A percentile compares a stretch with the other conserved stretches of the same genome.
phyloP scores from a whole-genome alignment of 2,797 vertebrate genomes.

The Rhyacichthys aspro region DNA sequence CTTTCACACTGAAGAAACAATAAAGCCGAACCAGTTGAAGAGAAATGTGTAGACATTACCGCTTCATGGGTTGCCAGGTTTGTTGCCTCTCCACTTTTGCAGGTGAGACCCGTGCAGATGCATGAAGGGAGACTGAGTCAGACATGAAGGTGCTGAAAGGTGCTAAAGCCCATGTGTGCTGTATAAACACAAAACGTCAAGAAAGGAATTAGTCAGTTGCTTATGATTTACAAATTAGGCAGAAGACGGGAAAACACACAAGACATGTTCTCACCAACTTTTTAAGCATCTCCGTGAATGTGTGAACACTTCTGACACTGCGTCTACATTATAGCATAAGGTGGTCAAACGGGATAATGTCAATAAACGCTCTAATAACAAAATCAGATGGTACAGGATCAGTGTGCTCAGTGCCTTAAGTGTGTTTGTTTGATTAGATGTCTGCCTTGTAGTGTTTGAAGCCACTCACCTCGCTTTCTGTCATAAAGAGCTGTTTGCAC shows the following conservation, averaged over 20 bases:
- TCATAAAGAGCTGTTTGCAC: conserved; percentile 84
- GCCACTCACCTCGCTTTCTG: conserved; percentile 74
- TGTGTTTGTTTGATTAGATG: conserved; percentile 77
- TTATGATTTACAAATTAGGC: conserved; percentile 52
- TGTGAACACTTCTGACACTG: not conserved
- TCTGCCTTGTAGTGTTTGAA: conserved; percentile 78
- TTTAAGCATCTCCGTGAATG: not conserved
- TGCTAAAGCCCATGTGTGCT: conserved; percentile 62
- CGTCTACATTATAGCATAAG: conserved; percentile 20
- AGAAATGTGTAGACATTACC: conserved; percentile 66
- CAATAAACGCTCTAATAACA: conserved; percentile 70
- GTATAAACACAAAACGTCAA: conserved; percentile 73
- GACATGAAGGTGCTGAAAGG: conserved; percentile 74
- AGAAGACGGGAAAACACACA: conserved; percentile 34
- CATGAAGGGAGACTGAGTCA: conserved; percentile 56
- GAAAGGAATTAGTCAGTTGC: conserved; percentile 50
- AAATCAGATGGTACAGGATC: conserved; percentile 59
- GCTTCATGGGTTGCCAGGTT: conserved; percentile 52
- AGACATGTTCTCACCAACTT: conserved; percentile 35
- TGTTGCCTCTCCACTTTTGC: conserved; percentile 45
- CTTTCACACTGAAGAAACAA: conserved; percentile 63
- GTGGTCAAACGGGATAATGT: conserved; percentile 53
- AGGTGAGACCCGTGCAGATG: conserved; percentile 64
- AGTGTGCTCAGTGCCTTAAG: conserved; percentile 68
- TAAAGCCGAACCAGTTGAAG: conserved; percentile 57